Conservation (phyloP, 30 jellyfish, hydroid and myxozoan genomes). For the Clytia hemisphaerica region DNA sequence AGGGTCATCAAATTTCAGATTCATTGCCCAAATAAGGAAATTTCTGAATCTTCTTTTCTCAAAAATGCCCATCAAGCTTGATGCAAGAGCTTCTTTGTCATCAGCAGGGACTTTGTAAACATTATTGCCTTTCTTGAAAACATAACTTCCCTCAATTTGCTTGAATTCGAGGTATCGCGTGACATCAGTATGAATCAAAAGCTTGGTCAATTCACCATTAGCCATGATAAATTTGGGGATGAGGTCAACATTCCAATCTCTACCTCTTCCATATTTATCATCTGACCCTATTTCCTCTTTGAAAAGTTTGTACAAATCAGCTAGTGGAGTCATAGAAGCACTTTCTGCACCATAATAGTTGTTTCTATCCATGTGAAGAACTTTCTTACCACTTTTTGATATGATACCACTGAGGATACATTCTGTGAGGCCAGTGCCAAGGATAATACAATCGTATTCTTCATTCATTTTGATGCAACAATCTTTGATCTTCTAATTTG, state of each 20-base stretch:
- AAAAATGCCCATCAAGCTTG: conserved; percentile 94
- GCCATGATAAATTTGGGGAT: conserved; percentile 98
- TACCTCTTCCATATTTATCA: conserved; percentile 88
- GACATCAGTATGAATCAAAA: conserved; percentile 87
- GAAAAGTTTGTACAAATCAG: conserved; percentile 78
- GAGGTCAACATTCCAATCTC: conserved; percentile 97
- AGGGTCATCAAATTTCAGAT: conserved; percentile 48
- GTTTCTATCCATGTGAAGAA: conserved; percentile 97
- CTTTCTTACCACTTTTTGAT: conserved; percentile 94
- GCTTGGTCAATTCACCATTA: conserved; percentile 78
- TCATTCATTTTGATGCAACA: conserved; percentile 75
- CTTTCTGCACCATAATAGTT: conserved; percentile 97
- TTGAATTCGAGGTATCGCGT: conserved; percentile 92
- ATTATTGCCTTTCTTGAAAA: conserved; percentile 61
- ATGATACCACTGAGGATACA: conserved; percentile 96
- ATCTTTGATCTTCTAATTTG: background rate
- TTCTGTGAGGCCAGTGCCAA: conserved; percentile 98
- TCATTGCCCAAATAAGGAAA: conserved; percentile 63
- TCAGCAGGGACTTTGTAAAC: conserved; percentile 98
- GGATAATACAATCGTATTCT: conserved; percentile 86
- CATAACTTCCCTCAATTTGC: conserved; percentile 97
- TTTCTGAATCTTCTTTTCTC: conserved; percentile 85
- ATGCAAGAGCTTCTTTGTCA: conserved; percentile 91
- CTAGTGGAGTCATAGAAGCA: conserved; percentile 92
- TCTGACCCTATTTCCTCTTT: conserved; percentile 43